Percentiles rank a stretch among this genome's conserved stretches.
phyloP scores from a whole-genome alignment of 2,888 invertebrate species.

The Cylindroiulus punctatus region DNA sequence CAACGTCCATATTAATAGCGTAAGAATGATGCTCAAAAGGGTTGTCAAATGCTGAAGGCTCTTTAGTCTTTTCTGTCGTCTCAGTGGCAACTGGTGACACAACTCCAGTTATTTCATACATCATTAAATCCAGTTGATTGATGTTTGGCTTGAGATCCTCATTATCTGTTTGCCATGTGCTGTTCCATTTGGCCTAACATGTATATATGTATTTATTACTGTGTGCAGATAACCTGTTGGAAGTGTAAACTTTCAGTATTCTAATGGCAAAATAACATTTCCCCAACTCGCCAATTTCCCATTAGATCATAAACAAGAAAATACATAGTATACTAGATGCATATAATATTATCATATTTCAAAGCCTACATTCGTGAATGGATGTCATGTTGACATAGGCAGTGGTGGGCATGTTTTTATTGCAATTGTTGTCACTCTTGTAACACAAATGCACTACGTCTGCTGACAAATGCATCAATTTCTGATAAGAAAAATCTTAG shows the following conservation, averaged over 20 bases:
- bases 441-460: too few relatives aligned
- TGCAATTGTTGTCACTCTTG: too few relatives aligned
- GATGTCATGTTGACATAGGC: too few relatives aligned
- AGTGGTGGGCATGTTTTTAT: too few relatives aligned
- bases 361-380: too few relatives aligned
- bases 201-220: background rate
- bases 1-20: background rate
- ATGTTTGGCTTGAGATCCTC: background rate
- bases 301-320: too few relatives aligned
- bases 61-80: background rate
- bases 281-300: background rate
- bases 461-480: too few relatives aligned
- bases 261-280: background rate
- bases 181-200: slow-evolving; percentile 32
- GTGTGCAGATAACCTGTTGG: background rate
- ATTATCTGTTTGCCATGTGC: slow-evolving; percentile 9
- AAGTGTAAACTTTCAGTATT: background rate
- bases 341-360: too few relatives aligned
- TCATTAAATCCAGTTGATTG: slow-evolving; percentile 14
- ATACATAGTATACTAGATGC: too few relatives aligned
- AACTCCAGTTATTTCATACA: slow-evolving; percentile 12
- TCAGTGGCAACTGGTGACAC: background rate
- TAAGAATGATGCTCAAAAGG: slow-evolving; percentile 14
- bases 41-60: background rate
- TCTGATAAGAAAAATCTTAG: too few relatives aligned